These are phyloP conservation scores for Apteryx owenii DNA, from an alignment of 2,113 vertebrate species.

Conservation along the genomic window DNA sequence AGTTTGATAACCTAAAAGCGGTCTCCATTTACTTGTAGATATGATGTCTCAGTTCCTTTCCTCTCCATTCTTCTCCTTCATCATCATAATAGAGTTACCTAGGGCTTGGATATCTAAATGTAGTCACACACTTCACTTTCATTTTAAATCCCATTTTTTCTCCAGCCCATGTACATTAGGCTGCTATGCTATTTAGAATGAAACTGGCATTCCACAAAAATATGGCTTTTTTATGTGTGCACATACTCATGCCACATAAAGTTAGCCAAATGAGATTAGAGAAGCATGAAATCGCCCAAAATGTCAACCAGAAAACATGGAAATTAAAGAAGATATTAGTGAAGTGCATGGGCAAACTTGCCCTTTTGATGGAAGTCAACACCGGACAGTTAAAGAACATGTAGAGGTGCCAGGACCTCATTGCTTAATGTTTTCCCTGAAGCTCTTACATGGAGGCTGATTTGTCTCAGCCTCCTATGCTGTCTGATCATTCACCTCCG, in stretches of 20 bases:
- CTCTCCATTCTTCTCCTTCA: background rate
- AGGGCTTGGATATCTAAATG: background rate
- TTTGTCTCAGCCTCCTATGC: background rate
- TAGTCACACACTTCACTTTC: background rate
- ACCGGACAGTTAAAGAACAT: fast-evolving
- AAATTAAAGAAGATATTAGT: background rate
- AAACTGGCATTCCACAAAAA: background rate
- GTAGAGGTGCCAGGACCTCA: background rate
- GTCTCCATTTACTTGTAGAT: background rate
- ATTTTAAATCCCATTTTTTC: background rate
- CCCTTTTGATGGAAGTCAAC: background rate
- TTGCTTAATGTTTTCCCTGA: background rate
- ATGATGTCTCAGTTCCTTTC: background rate
- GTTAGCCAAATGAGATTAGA: background rate
- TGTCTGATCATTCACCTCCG: fast-evolving
- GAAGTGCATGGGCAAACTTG: background rate
- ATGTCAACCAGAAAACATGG: background rate
- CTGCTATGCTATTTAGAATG: fast-evolving
- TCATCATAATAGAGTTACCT: background rate
- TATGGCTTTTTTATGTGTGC: background rate
- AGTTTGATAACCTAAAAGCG: background rate
- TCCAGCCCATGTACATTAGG: background rate
- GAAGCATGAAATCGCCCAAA: background rate
- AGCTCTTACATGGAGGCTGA: background rate
- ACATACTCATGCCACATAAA: background rate